Evolutionary conservation across 2,797 vertebrate species (phyloP).

Genomic region (Chromis chromis): DNA sequence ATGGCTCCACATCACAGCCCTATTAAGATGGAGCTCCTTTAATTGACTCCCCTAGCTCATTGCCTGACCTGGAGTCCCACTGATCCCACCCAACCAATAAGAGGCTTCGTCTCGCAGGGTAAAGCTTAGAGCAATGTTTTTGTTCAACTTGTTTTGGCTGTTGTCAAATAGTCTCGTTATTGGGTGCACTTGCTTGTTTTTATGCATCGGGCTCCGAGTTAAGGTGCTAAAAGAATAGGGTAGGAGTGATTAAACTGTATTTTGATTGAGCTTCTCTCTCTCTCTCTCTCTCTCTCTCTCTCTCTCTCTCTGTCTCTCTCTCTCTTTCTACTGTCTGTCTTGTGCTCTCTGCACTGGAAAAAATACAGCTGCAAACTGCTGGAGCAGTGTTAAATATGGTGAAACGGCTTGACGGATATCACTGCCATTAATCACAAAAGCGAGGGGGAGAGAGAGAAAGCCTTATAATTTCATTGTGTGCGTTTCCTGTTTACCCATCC

Average conservation of each 20-base stretch:
- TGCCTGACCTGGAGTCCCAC: conserved; percentile 72
- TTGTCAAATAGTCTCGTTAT: conserved; percentile 54
- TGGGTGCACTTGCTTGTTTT: conserved; percentile 46
- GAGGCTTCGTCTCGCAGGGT: conserved; percentile 60
- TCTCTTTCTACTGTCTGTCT: conserved; percentile 13
- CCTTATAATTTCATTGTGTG: conserved; percentile 85
- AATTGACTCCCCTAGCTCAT: conserved; percentile 84
- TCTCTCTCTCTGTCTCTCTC: conserved; percentile 23
- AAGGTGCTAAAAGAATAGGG: conserved; percentile 41
- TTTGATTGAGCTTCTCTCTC: conserved; percentile 53
- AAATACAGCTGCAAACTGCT: conserved; percentile 82
- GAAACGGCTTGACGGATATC: conserved; percentile 84
- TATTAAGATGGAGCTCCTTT: conserved; percentile 82
- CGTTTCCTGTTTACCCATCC: conserved; percentile 82
- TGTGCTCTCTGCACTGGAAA: conserved; percentile 37
- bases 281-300: conserved; percentile 10
- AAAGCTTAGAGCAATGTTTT: conserved; percentile 42
- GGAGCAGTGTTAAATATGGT: conserved; percentile 81
- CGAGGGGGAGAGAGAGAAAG: conserved; percentile 66
- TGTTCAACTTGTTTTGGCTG: conserved; percentile 36
- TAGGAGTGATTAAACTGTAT: conserved; percentile 48
- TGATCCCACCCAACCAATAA: conserved; percentile 77
- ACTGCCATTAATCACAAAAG: conserved; percentile 83
- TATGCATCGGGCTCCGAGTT: conserved; percentile 18
- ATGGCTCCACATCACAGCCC: conserved; percentile 80